phyloP scores from a whole-genome alignment of 2,113 vertebrate species.

The Abramis brama region DNA sequence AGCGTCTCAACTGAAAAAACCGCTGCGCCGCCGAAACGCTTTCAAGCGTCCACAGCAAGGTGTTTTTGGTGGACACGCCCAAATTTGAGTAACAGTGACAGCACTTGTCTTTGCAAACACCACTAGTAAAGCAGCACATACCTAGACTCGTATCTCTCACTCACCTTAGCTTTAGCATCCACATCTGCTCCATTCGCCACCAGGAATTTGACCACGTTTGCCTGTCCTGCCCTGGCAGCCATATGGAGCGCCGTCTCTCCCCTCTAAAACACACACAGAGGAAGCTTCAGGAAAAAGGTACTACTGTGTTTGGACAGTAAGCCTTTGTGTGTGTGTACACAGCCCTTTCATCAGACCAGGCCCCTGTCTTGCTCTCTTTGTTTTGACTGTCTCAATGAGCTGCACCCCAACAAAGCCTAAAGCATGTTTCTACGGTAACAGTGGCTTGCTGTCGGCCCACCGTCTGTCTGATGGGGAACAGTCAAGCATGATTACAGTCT shows the following conservation, averaged over 20 bases:
- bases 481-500: slow-evolving; percentile 59
- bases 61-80: too few relatives aligned
- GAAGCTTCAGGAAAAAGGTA: slow-evolving; percentile 26
- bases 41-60: too few relatives aligned
- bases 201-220: slow-evolving; percentile 90
- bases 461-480: slow-evolving; percentile 31
- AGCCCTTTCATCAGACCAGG: slow-evolving; percentile 26
- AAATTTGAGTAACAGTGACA: too few relatives aligned
- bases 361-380: slow-evolving; percentile 40
- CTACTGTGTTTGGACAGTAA: slow-evolving; percentile 20
- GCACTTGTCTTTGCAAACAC: neutral
- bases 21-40: too few relatives aligned
- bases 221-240: slow-evolving; percentile 94
- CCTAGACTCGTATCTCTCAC: slow-evolving; percentile 19
- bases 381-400: slow-evolving; percentile 36
- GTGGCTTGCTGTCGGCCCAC: neutral
- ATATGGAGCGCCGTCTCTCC: slow-evolving; percentile 97
- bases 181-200: slow-evolving; percentile 92
- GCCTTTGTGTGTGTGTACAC: slow-evolving; percentile 32
- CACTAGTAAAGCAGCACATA: neutral
- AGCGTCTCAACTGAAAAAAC: too few relatives aligned
- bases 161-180: slow-evolving; percentile 95
- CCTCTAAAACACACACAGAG: slow-evolving; percentile 77
- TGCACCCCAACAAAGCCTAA: slow-evolving; percentile 39
- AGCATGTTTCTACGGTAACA: slow-evolving; percentile 42